Evolutionary conservation across 2,888 invertebrate species (phyloP).

Genomic region (Dromius quadrimaculatus): DNA sequence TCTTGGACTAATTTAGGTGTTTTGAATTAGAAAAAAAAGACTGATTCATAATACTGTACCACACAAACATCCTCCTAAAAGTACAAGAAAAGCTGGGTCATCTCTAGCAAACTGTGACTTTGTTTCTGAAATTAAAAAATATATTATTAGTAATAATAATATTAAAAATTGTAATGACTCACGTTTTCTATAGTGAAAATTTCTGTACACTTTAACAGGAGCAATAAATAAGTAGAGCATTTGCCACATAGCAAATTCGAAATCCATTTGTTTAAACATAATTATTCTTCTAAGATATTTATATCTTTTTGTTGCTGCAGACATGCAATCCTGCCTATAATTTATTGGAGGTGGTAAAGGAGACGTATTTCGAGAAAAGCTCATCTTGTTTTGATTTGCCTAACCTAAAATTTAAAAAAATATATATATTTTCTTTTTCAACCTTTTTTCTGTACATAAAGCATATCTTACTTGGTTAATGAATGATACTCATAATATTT

Average conservation of each 20-base stretch:
- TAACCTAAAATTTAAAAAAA: constrained; percentile 17
- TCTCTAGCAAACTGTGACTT: constrained; percentile 99
- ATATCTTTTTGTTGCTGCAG: constrained; percentile 89
- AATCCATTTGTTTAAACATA: constrained; percentile 98
- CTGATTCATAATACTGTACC: too few species aligned
- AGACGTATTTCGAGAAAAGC: constrained; percentile 72
- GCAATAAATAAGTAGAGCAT: constrained; percentile 94
- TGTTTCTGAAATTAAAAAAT: constrained; percentile 77
- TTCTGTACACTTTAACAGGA: constrained; percentile 97
- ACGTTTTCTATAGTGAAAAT: constrained; percentile 98
- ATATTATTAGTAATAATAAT: constrained; percentile 20
- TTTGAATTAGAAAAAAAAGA: too few species aligned
- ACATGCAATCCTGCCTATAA: constrained; percentile 78
- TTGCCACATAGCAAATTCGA: constrained; percentile 99
- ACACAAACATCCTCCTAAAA: constrained; percentile 87
- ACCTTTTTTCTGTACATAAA: background rate
- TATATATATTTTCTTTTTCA: background rate
- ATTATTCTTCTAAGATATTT: constrained; percentile 87
- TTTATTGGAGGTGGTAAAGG: constrained; percentile 79
- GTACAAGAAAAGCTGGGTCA: constrained; percentile 97
- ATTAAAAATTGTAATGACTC: constrained; percentile 70
- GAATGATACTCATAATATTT: background rate
- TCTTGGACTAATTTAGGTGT: too few species aligned
- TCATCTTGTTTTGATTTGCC: constrained; percentile 55
- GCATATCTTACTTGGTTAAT: background rate